Conservation (phyloP, 2,113 vertebrate genomes). For the Sterna hirundo region DNA sequence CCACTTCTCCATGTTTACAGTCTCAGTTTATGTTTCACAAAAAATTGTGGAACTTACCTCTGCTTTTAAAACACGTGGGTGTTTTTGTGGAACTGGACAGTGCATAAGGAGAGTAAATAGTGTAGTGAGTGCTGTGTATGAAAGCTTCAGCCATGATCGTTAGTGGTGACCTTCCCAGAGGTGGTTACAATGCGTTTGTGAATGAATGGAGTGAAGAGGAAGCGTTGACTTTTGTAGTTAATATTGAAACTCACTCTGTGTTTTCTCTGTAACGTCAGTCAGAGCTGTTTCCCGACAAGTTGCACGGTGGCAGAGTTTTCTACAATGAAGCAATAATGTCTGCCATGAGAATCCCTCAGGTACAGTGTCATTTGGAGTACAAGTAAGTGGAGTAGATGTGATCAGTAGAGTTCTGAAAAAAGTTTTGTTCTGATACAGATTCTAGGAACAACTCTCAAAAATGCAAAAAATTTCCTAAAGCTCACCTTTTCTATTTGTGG, state of each 20-base stretch:
- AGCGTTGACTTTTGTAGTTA: rapidly evolving
- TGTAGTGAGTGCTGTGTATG: rapidly evolving
- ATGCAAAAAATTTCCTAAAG: neutral
- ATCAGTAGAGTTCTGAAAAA: neutral
- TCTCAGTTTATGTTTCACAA: neutral
- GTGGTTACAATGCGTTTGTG: neutral
- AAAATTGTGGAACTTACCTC: neutral
- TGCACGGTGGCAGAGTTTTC: conserved; percentile 84
- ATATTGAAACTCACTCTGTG: neutral
- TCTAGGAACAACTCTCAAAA: neutral
- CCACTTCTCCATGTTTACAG: neutral
- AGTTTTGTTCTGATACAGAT: neutral
- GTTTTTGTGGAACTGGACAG: neutral
- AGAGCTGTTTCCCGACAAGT: conserved; percentile 88
- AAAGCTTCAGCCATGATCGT: neutral
- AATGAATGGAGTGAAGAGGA: neutral
- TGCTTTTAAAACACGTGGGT: neutral
- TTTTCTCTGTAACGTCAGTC: conserved; percentile 59
- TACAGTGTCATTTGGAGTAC: neutral
- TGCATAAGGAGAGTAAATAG: neutral
- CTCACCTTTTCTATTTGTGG: neutral
- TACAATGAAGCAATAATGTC: conserved; percentile 89
- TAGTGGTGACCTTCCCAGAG: neutral
- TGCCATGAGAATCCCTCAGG: conserved; percentile 86
- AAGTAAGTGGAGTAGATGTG: no score